A percentile compares a stretch with the other conserved stretches of the same genome.
These are phyloP conservation scores for Trisateles emortualis DNA, from an alignment of 2,888 invertebrate genomes.

Conservation along the genomic window DNA sequence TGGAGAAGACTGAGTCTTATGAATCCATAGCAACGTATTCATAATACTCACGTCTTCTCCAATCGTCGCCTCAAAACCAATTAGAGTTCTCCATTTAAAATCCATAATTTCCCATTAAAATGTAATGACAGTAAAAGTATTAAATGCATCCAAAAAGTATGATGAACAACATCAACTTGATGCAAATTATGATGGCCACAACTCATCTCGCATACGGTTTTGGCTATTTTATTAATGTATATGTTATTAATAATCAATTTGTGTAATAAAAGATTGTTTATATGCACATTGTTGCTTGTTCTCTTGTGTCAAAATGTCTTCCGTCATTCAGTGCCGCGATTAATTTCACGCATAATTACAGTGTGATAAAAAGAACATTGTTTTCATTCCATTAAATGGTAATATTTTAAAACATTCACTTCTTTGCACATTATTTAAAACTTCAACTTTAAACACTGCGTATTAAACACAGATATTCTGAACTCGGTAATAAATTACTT, in stretches of 20 bases:
- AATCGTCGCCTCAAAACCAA: conserved; percentile 1
- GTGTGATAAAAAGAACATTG: conserved; percentile 42
- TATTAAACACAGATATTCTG: background rate
- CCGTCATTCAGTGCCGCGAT: conserved; percentile 44
- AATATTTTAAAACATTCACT: conserved; percentile 39
- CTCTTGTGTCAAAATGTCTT: conserved; percentile 57
- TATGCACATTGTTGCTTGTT: conserved; percentile 51
- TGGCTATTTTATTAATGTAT: conserved; percentile 70
- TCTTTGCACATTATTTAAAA: conserved; percentile 20
- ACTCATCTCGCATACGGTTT: conserved; percentile 55
- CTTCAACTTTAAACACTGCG: conserved; percentile 21
- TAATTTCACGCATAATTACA: conserved; percentile 51
- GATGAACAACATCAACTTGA: conserved; percentile 63
- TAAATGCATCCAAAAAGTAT: conserved; percentile 43
- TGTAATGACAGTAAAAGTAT: conserved; percentile 39
- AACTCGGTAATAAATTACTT: too few species aligned
- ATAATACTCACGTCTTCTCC: background rate
- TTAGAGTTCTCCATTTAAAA: conserved; percentile 9
- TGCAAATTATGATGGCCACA: conserved; percentile 63
- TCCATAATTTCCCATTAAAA: conserved; percentile 42
- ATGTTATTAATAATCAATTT: conserved; percentile 82
- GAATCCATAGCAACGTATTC: too few species aligned
- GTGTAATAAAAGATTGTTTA: conserved; percentile 59
- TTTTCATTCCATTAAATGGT: conserved; percentile 43
- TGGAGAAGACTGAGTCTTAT: too few species aligned